phyloP scores from a whole-genome alignment of 2,797 vertebrate species.

The Eurystomus glaucurus region DNA sequence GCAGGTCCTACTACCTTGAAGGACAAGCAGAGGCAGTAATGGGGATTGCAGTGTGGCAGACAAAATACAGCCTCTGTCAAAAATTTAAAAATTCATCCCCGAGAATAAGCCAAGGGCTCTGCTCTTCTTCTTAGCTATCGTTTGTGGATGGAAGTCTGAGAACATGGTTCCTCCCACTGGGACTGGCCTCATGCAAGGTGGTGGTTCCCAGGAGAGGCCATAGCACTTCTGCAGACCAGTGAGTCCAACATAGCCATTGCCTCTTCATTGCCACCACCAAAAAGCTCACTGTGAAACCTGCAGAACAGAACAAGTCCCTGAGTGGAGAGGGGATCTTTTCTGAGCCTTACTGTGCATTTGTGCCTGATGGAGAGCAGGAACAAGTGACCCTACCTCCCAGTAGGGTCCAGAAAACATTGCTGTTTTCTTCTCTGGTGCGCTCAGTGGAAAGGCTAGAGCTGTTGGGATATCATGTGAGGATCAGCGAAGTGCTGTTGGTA shows the following conservation, averaged over 20 bases:
- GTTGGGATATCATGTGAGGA: slow-evolving; percentile 54
- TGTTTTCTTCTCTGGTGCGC: slow-evolving; percentile 50
- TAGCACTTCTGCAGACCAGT: not conserved
- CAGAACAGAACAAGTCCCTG: not conserved
- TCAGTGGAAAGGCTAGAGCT: slow-evolving; percentile 16
- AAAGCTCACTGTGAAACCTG: not conserved
- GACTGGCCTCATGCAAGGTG: rapidly evolving
- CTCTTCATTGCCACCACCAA: not conserved
- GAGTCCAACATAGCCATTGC: not conserved
- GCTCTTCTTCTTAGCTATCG: not conserved
- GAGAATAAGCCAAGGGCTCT: not conserved
- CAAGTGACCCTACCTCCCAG: not conserved
- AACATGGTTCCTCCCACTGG: not conserved
- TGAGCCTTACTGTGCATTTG: not conserved
- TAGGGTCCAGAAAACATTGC: not conserved
- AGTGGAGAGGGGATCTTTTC: not conserved
- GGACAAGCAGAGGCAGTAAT: not conserved
- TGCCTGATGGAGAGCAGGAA: slow-evolving; percentile 16
- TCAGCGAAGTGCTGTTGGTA: slow-evolving; percentile 3
- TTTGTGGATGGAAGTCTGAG: not conserved
- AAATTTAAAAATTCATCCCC: not conserved
- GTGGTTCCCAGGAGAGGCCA: not conserved
- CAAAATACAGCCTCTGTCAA: not conserved
- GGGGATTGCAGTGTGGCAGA: not conserved
- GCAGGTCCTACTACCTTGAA: not conserved